Evolutionary conservation across 2,888 invertebrate genomes (phyloP), one percentile per base, ranked within the genome.

Genomic region (Calliopum simillimum): DNA sequence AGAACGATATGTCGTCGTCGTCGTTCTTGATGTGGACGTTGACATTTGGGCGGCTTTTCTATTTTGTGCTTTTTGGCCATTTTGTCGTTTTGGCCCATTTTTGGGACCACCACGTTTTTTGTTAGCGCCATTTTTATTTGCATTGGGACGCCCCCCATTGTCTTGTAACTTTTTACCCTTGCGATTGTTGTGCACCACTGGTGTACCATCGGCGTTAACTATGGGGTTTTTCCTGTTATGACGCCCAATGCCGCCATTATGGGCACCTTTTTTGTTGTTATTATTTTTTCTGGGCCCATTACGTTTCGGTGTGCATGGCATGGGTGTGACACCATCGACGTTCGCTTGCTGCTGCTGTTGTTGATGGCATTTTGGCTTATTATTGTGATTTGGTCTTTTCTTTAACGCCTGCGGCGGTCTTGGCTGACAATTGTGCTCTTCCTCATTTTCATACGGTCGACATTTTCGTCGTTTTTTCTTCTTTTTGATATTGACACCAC

Each of bases 381-480:
- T 63, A 62, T 62, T 46, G 58, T 72, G 70, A 25, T 73, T 73
- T 47, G 75, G 76, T 14, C 77, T 76, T 46, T 80, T 81, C 53
- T 76, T 78, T 59, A 82, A 59, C 4, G 81, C 77, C 16, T 78
- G 77, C 25, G 77, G n/a, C 80, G 77, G 75, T 75, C 78, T 43
- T 64, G 76, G 63, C 51, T 79, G 81, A 76, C 85, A 85, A 75
- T 84, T 82, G 77, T 84, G 81, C 61, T 79, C 80, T 55, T 82
- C 79, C 68, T 85, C 85, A 59, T 79, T 79, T 76, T 84, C 85
- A 33, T 81, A 75, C 19, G 78, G 81, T 61, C 81, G 81, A 76
- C 86, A 83, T 77, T 80, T 80, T 75, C 82, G 81, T 25, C 77
- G 78, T 68, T 82, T 85, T 68, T 81, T 82, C 62, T 82, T 82